A percentile compares a stretch with the other conserved stretches of the same genome.
These are phyloP conservation scores for Burhinus oedicnemus DNA, from an alignment of 2,113 vertebrate species.

Conservation along the genomic window DNA sequence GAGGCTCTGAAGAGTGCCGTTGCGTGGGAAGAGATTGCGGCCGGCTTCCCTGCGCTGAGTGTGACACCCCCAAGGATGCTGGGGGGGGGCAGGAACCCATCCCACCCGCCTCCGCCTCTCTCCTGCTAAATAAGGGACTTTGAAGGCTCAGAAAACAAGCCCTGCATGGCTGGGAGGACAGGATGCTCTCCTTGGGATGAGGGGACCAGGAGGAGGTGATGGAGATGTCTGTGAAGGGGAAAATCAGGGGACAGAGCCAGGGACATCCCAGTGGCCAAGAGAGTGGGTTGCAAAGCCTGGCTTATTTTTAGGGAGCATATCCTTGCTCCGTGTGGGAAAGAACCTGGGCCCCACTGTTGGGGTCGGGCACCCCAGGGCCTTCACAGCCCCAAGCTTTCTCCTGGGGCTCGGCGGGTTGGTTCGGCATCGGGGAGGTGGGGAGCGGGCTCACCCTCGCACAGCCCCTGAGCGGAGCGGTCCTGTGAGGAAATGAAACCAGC, in stretches of 20 bases:
- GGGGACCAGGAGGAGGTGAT: neutral
- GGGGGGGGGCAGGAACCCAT: neutral
- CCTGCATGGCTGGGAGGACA: too few relatives aligned
- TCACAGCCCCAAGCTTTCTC: fast-evolving
- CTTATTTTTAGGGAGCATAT: neutral
- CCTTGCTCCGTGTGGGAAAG: fast-evolving
- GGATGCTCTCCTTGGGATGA: neutral
- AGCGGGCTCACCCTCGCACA: neutral
- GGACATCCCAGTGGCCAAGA: neutral
- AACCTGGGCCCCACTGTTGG: neutral
- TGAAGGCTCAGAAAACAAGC: neutral
- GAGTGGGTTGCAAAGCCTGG: neutral
- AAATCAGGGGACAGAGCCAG: too few relatives aligned
- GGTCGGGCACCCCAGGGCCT: neutral
- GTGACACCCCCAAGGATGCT: neutral
- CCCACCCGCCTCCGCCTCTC: fast-evolving
- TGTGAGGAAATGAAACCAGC: neutral
- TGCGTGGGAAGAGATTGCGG: neutral
- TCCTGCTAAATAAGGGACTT: neutral
- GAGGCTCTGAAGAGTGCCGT: too few relatives aligned
- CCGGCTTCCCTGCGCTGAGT: fast-evolving
- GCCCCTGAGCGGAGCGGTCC: neutral
- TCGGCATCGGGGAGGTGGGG: neutral
- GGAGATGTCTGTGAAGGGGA: neutral
- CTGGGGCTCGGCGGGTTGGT: fast-evolving